Percentiles rank a stretch among this genome's conserved stretches.
phyloP scores from a whole-genome alignment of 1,140 invertebrate species.

The Cryptotermes secundus region DNA sequence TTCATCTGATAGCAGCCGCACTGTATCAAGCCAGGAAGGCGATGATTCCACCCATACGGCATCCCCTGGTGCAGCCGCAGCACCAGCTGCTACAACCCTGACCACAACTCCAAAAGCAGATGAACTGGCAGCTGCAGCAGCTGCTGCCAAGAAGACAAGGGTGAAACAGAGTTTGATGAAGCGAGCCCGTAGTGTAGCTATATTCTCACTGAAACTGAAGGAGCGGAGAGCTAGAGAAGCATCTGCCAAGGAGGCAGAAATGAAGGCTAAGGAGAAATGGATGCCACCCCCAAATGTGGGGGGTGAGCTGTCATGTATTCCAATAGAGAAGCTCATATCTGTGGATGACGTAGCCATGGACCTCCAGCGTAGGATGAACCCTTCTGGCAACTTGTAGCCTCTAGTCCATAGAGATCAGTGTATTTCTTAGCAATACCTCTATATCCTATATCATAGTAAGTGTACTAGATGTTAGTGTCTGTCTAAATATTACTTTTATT shows the following conservation, averaged over 20 bases:
- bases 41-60: constrained; percentile 44
- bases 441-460: background rate
- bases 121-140: constrained; percentile 41
- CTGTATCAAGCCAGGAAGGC: constrained; percentile 57
- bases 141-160: constrained; percentile 36
- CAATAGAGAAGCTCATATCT: constrained; percentile 67
- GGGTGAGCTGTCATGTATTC: constrained; percentile 76
- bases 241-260: constrained; percentile 45
- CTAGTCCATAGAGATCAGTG: background rate
- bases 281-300: constrained; percentile 64
- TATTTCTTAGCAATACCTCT: background rate
- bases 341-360: constrained; percentile 38
- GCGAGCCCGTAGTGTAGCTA: constrained; percentile 75
- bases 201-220: constrained; percentile 76
- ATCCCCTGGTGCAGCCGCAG: constrained; percentile 39
- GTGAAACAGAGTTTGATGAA: constrained; percentile 75
- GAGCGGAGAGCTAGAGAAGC: constrained; percentile 68
- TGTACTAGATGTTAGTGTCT: background rate
- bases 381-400: background rate
- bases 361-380: constrained; percentile 30
- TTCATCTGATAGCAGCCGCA: constrained; percentile 55
- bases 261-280: constrained; percentile 46
- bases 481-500: background rate
- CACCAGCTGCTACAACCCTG: constrained; percentile 36
- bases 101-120: constrained; percentile 58